Evolutionary conservation across 2,797 vertebrate genomes (phyloP).

Genomic region (Dipus sagitta): DNA sequence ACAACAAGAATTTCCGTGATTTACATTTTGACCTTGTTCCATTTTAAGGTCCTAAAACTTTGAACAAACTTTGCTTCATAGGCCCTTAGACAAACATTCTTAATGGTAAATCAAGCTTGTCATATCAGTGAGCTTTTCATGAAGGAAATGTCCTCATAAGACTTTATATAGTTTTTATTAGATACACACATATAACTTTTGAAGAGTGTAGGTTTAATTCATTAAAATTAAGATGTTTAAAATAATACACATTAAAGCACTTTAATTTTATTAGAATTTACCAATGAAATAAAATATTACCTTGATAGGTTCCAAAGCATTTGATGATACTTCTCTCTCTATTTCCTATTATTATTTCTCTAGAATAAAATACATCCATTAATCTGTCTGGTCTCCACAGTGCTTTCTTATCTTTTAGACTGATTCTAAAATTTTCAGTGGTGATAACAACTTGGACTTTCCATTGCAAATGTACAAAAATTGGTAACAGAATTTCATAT

Average conservation of each 20-base stretch:
- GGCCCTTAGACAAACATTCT: neutral
- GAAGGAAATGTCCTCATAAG: slow-evolving; percentile 3
- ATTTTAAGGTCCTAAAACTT: neutral
- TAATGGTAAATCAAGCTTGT: neutral
- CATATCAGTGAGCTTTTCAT: neutral
- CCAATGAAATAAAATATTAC: slow-evolving; percentile 20
- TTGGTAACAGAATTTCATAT: slow-evolving; percentile 55
- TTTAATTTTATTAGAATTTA: slow-evolving; percentile 8
- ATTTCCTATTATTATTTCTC: slow-evolving; percentile 23
- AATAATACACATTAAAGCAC: neutral
- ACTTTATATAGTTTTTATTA: slow-evolving; percentile 41
- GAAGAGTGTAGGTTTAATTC: neutral
- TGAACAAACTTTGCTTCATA: neutral
- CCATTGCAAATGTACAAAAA: neutral
- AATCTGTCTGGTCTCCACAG: neutral
- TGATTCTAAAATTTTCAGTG: neutral
- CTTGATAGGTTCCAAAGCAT: neutral
- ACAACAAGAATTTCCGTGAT: neutral
- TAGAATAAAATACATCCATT: neutral
- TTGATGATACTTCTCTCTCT: neutral
- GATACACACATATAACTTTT: neutral
- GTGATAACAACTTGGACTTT: neutral
- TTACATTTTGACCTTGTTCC: neutral
- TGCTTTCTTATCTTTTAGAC: slow-evolving; percentile 11
- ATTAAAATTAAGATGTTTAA: neutral